Base-by-base conservation (phyloP, 2,797 vertebrate species). In the Pterois miles region DNA sequence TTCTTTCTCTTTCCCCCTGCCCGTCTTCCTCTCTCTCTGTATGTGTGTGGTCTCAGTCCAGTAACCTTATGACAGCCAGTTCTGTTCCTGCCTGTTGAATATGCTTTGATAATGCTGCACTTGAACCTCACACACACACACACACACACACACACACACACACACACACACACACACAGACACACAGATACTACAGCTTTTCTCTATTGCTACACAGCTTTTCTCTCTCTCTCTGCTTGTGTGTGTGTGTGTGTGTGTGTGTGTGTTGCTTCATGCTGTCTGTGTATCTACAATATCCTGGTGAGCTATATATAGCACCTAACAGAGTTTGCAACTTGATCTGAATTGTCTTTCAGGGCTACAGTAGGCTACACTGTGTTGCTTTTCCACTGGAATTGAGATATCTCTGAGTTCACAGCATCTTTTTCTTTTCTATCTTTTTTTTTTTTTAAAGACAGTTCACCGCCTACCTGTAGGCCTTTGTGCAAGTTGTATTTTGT, bases 271-370 rank as follows among this genome's bases (percentile, higher is more conserved):
- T 80, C 76, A 74, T 74, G 76, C 80, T 70, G 81, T 82, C 78
- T 79, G 90, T 89, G 87, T 90, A 76, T 90, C 88, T 91, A 89
- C 85, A 89, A 89, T 92, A 93, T 95, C 92, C 94, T 91, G 88
- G 85, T 85, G 88, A 82, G 89, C 94, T 96, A 96, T 94, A 96
- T 95, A 91, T 96, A 95, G 95, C 79, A 38, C 88, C 83, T 92
- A 93, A 93, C 93, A 92, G 91, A 94, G 94, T 94, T 93, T 95
- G 95, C 92, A 96, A 96, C 95, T 93, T 94, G 95, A 96, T 95
- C 95, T 66, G 88, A 93, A 94, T 94, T 95, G 94, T 95, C 90
- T 94, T 89, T 81, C 90, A 90, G 90, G 81, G 91, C 89, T 88
- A 79, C 90, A 84, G 89, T 84, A 18, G 40, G 40, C 40, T 43